These are phyloP conservation scores for Copidosoma floridanum DNA, from an alignment of 1,140 invertebrate genomes.

Conservation along the genomic window DNA sequence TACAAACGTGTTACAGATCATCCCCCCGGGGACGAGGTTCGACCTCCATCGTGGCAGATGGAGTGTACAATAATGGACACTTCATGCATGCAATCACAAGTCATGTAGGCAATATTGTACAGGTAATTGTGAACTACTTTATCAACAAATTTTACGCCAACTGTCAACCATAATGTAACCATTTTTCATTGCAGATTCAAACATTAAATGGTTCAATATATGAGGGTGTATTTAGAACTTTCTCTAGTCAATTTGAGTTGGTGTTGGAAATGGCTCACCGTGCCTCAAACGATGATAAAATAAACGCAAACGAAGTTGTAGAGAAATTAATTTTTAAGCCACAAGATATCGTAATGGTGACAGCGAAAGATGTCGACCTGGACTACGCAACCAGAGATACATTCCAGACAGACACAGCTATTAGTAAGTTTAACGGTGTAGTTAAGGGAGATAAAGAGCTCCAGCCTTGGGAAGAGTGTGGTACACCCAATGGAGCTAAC, in stretches of 20 bases:
- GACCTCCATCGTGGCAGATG: conserved; percentile 66
- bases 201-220: conserved; percentile 78
- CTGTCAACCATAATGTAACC: too few species aligned
- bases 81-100: conserved; percentile 84
- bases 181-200: conserved; percentile 58
- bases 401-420: conserved; percentile 81
- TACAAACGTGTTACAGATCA: conserved; percentile 19
- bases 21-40: conserved; percentile 60
- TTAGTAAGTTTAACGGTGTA: conserved; percentile 65
- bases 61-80: conserved; percentile 81
- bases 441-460: conserved; percentile 80
- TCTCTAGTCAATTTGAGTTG: conserved; percentile 79
- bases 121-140: conserved; percentile 51
- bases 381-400: conserved; percentile 83
- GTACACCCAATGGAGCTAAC: conserved; percentile 62
- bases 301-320: conserved; percentile 68
- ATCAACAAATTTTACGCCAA: background rate
- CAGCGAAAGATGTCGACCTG: conserved; percentile 78
- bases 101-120: conserved; percentile 78
- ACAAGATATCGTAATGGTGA: conserved; percentile 77
- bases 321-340: conserved; percentile 85
- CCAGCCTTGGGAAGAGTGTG: conserved; percentile 80
- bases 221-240: conserved; percentile 85
- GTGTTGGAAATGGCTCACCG: conserved; percentile 81
- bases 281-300: conserved; percentile 68